phyloP scores from a whole-genome alignment of 2,888 invertebrate genomes.

The Drosophila prostipennis region DNA sequence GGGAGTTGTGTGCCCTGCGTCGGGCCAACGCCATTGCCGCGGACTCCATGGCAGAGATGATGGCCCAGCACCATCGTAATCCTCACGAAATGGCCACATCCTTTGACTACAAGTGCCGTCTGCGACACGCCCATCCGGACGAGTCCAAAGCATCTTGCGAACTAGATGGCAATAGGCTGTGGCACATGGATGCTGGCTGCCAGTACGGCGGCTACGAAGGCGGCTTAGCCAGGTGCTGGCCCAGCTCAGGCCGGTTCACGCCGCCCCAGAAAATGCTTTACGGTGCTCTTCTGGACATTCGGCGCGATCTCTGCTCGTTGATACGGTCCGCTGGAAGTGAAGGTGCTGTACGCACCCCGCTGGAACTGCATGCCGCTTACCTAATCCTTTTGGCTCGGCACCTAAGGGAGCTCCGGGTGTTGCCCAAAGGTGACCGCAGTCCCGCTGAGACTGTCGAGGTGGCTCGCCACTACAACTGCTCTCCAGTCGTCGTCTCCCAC shows the following conservation, averaged over 20 bases:
- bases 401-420: conserved; percentile 35
- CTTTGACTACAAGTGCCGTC: conserved; percentile 42
- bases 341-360: conserved; percentile 24
- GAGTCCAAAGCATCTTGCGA: conserved; percentile 21
- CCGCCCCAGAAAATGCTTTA: conserved; percentile 56
- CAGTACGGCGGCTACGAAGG: conserved; percentile 59
- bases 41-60: conserved; percentile 48
- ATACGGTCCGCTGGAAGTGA: conserved; percentile 7
- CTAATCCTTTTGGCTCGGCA: conserved; percentile 32
- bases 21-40: conserved; percentile 46
- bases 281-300: conserved; percentile 48
- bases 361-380: conserved; percentile 41
- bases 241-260: conserved; percentile 47
- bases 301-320: conserved; percentile 29
- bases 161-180: conserved; percentile 7
- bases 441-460: conserved; percentile 7
- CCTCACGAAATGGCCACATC: conserved; percentile 1
- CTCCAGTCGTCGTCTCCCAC: conserved; percentile 40
- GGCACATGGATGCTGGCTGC: conserved; percentile 53
- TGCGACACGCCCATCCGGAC: conserved; percentile 24
- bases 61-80: conserved; percentile 13
- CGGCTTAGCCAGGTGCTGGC: conserved; percentile 53
- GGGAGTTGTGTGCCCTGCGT: conserved; percentile 34
- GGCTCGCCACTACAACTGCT: conserved; percentile 29
- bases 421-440: conserved; percentile 18